Evolutionary conservation across 1,140 invertebrate genomes (phyloP).

Genomic region (Bradysia coprophila): DNA sequence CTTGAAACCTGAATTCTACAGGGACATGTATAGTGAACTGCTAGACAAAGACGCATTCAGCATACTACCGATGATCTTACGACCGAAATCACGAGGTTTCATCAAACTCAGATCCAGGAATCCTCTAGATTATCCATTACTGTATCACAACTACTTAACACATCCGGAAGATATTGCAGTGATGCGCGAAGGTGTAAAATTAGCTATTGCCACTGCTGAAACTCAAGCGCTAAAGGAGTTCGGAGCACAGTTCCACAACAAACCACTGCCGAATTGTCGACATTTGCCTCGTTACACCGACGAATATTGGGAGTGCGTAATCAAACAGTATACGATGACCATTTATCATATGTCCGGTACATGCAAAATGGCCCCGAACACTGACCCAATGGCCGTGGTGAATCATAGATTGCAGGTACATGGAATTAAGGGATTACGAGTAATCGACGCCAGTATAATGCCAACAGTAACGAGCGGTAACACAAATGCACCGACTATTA

Average conservation of each 20-base stretch:
- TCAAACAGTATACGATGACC: slow-evolving; percentile 66
- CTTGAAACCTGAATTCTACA: slow-evolving; percentile 57
- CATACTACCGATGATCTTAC: slow-evolving; percentile 68
- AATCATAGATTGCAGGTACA: slow-evolving; percentile 60
- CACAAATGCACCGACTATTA: slow-evolving; percentile 74
- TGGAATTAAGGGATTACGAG: slow-evolving; percentile 50
- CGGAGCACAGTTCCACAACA: slow-evolving; percentile 50
- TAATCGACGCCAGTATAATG: too few species aligned
- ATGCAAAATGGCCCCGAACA: slow-evolving; percentile 64
- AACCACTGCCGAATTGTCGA: slow-evolving; percentile 58
- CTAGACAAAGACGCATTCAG: slow-evolving; percentile 55
- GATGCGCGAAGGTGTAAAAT: slow-evolving; percentile 67
- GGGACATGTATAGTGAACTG: slow-evolving; percentile 46
- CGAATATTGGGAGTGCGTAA: slow-evolving; percentile 65
- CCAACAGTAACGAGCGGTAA: slow-evolving; percentile 59
- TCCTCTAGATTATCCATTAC: slow-evolving; percentile 64
- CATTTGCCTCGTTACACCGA: slow-evolving; percentile 56
- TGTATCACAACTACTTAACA: slow-evolving; percentile 79
- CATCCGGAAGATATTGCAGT: slow-evolving; percentile 62
- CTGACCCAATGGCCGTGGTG: slow-evolving; percentile 61
- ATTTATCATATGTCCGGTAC: slow-evolving; percentile 74
- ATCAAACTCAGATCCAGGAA: slow-evolving; percentile 57
- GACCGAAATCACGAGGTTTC: slow-evolving; percentile 66
- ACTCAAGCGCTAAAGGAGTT: slow-evolving; percentile 51
- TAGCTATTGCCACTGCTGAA: slow-evolving; percentile 55